Evolutionary conservation across 2,888 invertebrate genomes (phyloP).

Genomic region (Pardosa pseudoannulata): DNA sequence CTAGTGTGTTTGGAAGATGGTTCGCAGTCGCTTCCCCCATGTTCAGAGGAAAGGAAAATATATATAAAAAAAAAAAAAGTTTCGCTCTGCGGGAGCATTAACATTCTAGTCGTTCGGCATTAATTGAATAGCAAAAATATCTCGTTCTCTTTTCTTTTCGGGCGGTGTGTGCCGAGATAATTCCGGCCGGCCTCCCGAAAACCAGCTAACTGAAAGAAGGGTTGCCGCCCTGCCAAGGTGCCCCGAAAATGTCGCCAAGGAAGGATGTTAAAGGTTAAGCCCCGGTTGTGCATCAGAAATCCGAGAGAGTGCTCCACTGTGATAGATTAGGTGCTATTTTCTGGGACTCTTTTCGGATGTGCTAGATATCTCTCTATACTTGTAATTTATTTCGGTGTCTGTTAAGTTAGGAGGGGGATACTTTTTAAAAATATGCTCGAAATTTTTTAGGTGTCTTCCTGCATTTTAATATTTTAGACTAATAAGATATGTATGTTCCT

Average conservation of each 20-base stretch:
- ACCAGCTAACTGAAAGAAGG: conserved; percentile 35
- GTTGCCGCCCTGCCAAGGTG: conserved; percentile 1
- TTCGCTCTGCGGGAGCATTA: too few relatives aligned
- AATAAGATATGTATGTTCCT: too few relatives aligned
- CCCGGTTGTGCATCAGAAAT: neutral
- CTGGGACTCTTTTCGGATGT: neutral
- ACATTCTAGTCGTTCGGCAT: neutral
- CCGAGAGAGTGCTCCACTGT: neutral
- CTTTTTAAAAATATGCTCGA: too few relatives aligned
- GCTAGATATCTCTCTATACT: too few relatives aligned
- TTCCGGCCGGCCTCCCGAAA: neutral
- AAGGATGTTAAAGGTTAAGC: conserved; percentile 10
- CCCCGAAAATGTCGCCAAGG: neutral
- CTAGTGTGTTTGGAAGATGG: too few relatives aligned
- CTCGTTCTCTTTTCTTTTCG: neutral
- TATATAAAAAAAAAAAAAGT: too few relatives aligned
- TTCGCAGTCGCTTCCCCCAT: too few relatives aligned
- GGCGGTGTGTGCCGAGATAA: conserved; percentile 11
- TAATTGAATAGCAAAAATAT: conserved; percentile 12
- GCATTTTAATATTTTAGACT: too few relatives aligned
- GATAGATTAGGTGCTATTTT: neutral
- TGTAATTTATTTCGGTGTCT: too few relatives aligned
- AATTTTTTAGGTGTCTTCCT: too few relatives aligned
- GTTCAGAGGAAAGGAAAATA: too few relatives aligned
- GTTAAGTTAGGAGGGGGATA: too few relatives aligned